Conservation (phyloP, 2,797 vertebrate genomes). For the Neoniphon sammara region DNA sequence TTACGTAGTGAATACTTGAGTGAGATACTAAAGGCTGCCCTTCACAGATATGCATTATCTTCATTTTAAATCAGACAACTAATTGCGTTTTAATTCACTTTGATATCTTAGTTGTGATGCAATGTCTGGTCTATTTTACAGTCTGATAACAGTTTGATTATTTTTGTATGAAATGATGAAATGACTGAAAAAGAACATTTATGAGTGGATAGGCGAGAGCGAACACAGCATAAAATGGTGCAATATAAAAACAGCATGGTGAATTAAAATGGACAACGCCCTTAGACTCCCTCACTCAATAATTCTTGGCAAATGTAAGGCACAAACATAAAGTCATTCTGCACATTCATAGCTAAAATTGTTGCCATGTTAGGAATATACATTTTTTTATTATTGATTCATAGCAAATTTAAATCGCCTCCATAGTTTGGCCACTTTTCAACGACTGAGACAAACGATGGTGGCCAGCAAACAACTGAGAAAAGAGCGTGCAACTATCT, state of each 20-base stretch:
- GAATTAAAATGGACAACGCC: constrained; percentile 22
- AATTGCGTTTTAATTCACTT: constrained; percentile 14
- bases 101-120: constrained; percentile 26
- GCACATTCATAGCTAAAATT: constrained; percentile 32
- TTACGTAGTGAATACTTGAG: constrained; percentile 22
- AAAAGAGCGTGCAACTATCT: constrained; percentile 6
- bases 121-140: constrained; percentile 46
- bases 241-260: constrained; percentile 33
- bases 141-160: constrained; percentile 27
- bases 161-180: constrained; percentile 41
- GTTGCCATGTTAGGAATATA: constrained; percentile 19
- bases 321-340: constrained; percentile 27
- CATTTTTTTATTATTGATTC: constrained; percentile 9
- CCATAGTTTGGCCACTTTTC: constrained; percentile 19
- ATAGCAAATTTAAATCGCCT: constrained; percentile 40
- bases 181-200: constrained; percentile 3
- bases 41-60: constrained; percentile 16
- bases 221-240: constrained; percentile 23
- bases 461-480: constrained; percentile 38
- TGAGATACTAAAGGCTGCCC: background rate
- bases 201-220: constrained; percentile 28
- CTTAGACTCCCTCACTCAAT: constrained; percentile 5
- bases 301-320: constrained; percentile 19
- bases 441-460: constrained; percentile 7
- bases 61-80: constrained; percentile 19